phyloP scores from a whole-genome alignment of 2,888 invertebrate species.

The Lamellibrachia satsuma region DNA sequence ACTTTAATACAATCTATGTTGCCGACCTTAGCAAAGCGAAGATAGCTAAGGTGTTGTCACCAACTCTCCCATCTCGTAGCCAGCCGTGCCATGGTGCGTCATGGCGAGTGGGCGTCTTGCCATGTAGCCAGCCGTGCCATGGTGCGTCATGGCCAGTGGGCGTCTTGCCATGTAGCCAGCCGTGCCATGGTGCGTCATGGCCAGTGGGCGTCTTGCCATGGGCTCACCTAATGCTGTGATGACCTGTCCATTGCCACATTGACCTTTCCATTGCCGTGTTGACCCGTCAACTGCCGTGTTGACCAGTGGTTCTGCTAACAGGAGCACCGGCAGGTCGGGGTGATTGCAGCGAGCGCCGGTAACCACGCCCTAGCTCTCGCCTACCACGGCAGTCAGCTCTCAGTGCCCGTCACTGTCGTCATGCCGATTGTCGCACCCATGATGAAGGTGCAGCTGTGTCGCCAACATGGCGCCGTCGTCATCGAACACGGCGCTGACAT shows the following conservation, averaged over 20 bases:
- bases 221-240: too few species aligned
- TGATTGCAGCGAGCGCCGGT: constrained; percentile 91
- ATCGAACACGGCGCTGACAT: constrained; percentile 84
- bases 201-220: too few species aligned
- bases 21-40: too few species aligned
- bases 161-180: too few species aligned
- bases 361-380: constrained; percentile 90
- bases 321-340: constrained; percentile 79
- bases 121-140: too few species aligned
- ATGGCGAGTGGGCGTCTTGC: too few species aligned
- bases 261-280: not conserved
- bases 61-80: too few species aligned
- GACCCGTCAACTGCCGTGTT: not conserved
- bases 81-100: too few species aligned
- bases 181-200: too few species aligned
- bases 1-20: not conserved
- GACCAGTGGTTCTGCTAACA: constrained; percentile 36
- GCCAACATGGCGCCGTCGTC: constrained; percentile 84
- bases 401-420: constrained; percentile 77
- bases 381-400: constrained; percentile 79
- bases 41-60: too few species aligned
- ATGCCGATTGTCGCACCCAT: constrained; percentile 95
- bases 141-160: too few species aligned
- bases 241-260: too few species aligned
- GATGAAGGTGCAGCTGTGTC: constrained; percentile 92